Evolutionary conservation across 1,140 invertebrate genomes (phyloP).

Genomic region (Nephotettix cincticeps): DNA sequence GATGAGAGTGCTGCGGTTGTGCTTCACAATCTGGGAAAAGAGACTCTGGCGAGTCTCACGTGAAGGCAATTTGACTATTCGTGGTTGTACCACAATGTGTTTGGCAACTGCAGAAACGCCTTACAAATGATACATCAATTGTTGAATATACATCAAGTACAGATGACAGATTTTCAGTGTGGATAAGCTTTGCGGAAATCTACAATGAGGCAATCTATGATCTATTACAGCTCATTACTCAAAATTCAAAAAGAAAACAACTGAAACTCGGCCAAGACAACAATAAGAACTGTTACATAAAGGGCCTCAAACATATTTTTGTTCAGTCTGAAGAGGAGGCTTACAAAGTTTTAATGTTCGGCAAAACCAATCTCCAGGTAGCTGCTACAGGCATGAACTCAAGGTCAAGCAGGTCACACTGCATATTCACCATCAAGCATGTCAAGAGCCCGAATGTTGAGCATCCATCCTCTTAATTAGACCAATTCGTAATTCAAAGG

Average conservation of each 20-base stretch:
- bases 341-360: conserved; percentile 71
- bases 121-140: conserved; percentile 11
- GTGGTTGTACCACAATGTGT: conserved; percentile 43
- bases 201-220: conserved; percentile 93
- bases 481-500: no score
- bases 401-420: conserved; percentile 83
- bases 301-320: conserved; percentile 70
- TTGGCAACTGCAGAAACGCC: conserved; percentile 46
- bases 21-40: background rate
- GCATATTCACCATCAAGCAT: conserved; percentile 85
- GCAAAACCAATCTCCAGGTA: conserved; percentile 77
- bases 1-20: conserved; percentile 15
- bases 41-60: background rate
- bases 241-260: conserved; percentile 49
- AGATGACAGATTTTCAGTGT: conserved; percentile 51
- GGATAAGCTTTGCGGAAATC: conserved; percentile 91
- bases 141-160: background rate
- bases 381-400: conserved; percentile 83
- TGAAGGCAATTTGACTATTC: conserved; percentile 34
- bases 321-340: conserved; percentile 78
- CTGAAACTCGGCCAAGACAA: conserved; percentile 60
- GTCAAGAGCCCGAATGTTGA: conserved; percentile 55
- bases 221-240: conserved; percentile 58
- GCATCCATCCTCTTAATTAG: no score
- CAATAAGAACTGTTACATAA: conserved; percentile 70